Percentiles rank a stretch among this genome's conserved stretches.
Conservation (phyloP, 2,888 invertebrate species). For the Microctonus aethiopoides region DNA sequence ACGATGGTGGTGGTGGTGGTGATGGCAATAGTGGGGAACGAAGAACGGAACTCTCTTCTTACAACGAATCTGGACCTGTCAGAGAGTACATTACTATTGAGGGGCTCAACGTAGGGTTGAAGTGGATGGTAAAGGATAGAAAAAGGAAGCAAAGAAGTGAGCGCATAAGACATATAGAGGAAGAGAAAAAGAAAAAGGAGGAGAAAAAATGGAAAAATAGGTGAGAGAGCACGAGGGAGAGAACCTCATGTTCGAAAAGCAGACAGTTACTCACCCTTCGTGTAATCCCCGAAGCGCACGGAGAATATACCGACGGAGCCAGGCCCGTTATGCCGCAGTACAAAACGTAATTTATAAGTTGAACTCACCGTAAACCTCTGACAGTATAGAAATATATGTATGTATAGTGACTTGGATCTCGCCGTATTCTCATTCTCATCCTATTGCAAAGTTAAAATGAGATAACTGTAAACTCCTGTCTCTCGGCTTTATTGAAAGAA, state of each 20-base stretch:
- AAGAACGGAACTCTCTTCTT: slow-evolving; percentile 9
- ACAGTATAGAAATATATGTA: slow-evolving; percentile 3
- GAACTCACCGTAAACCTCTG: slow-evolving; percentile 36
- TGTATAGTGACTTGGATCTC: slow-evolving; percentile 16
- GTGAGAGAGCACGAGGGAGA: slow-evolving; percentile 4
- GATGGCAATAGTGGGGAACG: neutral
- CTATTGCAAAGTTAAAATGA: slow-evolving; percentile 17
- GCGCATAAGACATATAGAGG: neutral
- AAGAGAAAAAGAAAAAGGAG: neutral
- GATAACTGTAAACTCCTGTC: slow-evolving; percentile 7
- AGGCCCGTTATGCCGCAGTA: slow-evolving; percentile 29
- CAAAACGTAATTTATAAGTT: slow-evolving; percentile 44
- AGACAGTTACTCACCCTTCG: slow-evolving; percentile 38
- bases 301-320: slow-evolving; percentile 33
- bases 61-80: slow-evolving; percentile 34
- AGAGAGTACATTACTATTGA: slow-evolving; percentile 33
- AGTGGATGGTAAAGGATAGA: neutral
- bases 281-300: slow-evolving; percentile 39
- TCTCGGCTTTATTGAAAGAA: neutral
- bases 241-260: slow-evolving; percentile 32
- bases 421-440: slow-evolving; percentile 4
- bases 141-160: neutral
- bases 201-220: neutral
- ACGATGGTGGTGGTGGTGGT: neutral
- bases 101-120: neutral